Conservation (phyloP, 1,140 invertebrate genomes). For the Bombyx mori region ASM3026992v2 NC_085108.1:6826001-6826500, state of each 20-base stretch:
- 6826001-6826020: too few species aligned
- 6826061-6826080: too few species aligned
- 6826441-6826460: conserved; percentile 4
- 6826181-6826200: neutral
- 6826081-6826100: too few species aligned
- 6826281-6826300: neutral
- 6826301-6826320: conserved; percentile 5
- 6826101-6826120: too few species aligned
- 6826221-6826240: too few species aligned
- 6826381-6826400: neutral
- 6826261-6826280: neutral
- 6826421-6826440: conserved; percentile 13
- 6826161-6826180: too few species aligned
- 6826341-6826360: conserved; percentile 7
- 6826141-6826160: too few species aligned
- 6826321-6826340: conserved; percentile 3
- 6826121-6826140: too few species aligned
- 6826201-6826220: too few species aligned
- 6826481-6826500: conserved; percentile 28
- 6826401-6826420: conserved; percentile 20
- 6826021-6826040: too few species aligned
- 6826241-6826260: too few species aligned
- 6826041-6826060: too few species aligned
- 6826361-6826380: conserved; percentile 24
- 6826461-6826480: conserved; percentile 36